Base-by-base conservation (phyloP, 2,113 vertebrate species). In the Leucopsar rothschildi region DNA sequence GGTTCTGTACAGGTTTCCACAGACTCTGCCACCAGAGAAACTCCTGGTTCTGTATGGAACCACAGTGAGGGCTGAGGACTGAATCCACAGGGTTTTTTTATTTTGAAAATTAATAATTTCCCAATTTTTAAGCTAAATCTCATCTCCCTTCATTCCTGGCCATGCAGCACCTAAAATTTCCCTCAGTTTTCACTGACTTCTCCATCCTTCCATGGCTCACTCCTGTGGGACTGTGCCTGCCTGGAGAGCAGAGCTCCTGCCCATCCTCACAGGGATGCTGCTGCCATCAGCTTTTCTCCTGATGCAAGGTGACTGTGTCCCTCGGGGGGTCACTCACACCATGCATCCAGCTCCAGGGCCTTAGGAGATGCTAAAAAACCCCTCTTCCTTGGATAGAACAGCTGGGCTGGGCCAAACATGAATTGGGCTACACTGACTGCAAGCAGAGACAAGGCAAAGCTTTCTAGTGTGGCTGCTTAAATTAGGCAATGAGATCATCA, bases 241-340 rank as follows among this genome's bases (percentile, higher is more conserved):
- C 29, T 82, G 56, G 63, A 73, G 25, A 59, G 56, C 61, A 78
- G 65, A 53, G 56, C 17, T 90, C 25, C 45, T 25, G 22, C 15
- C 52, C 42, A 10, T 78, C 21, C 69, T 72, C 82, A 25, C 60
- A 57, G 50, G 18, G 31, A 84, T 27, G 21, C 28, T 79, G 37
- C n/a, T 68, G 42, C 39, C 0, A 0, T 28, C 59, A 60, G 35
- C 11, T 79, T 72, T 82, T 59, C n/a, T 45, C 59, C 49, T 25
- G 24, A 29, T 40, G 25, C 29, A 56, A 63, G 53, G 61, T 3
- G 1, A 42, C 56, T 66, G 2, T 55, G 19, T 68, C n/a, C 59
- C 50, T 76, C 8, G 59, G 0, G 22, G 37, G 10, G 7, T 65
- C 57, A 35, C 29, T 70, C 70, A 44, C 0, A 0, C 12, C 49